phyloP scores from a whole-genome alignment of 1,140 invertebrate species.

The Leptoteleia sp. region DNA sequence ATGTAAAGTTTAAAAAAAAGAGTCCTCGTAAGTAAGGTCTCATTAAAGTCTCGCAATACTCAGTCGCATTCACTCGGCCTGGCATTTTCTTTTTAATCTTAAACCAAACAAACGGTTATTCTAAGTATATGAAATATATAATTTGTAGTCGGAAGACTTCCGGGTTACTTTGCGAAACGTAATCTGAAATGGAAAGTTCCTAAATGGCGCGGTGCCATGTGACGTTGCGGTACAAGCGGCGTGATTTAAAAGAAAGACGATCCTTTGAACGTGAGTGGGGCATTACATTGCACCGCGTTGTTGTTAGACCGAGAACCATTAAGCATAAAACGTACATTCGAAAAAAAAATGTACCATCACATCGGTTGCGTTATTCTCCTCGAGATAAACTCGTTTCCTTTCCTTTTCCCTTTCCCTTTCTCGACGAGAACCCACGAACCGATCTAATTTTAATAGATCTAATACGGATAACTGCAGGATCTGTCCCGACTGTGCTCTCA shows the following conservation, averaged over 20 bases:
- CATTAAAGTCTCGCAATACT: constrained; percentile 18
- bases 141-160: constrained; percentile 31
- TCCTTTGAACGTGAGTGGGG: constrained; percentile 47
- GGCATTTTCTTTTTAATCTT: constrained; percentile 13
- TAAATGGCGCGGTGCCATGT: constrained; percentile 17
- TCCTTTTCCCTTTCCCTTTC: constrained; percentile 34
- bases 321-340: constrained; percentile 13
- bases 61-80: constrained; percentile 10
- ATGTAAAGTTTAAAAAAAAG: constrained; percentile 24
- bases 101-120: constrained; percentile 17
- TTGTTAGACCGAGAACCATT: constrained; percentile 10
- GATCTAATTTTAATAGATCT: constrained; percentile 42
- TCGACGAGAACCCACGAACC: background rate
- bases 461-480: constrained; percentile 20
- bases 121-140: constrained; percentile 26
- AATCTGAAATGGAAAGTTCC: constrained; percentile 39
- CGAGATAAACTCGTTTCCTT: constrained; percentile 13
- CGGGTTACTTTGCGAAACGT: constrained; percentile 21
- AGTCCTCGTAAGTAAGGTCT: constrained; percentile 12
- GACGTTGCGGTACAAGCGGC: background rate
- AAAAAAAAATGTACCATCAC: constrained; percentile 28
- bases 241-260: constrained; percentile 1
- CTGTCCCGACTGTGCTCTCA: background rate
- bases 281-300: constrained; percentile 32
- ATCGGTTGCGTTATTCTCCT: constrained; percentile 14